Evolutionary conservation across 2,888 invertebrate species (phyloP), one percentile per base, ranked within the genome.

Genomic region (Pelosia muscerda): DNA sequence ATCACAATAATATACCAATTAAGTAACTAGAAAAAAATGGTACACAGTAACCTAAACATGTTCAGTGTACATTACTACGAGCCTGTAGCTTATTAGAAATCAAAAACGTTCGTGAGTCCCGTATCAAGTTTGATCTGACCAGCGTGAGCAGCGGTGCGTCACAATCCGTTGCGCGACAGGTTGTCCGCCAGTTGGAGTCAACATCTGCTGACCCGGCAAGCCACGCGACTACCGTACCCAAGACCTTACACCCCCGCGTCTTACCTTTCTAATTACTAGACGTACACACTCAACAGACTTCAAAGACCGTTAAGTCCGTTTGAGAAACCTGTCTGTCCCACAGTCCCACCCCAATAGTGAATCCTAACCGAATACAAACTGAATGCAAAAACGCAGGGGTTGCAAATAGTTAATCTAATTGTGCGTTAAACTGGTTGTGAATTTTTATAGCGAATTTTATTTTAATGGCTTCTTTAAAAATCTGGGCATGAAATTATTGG

Each of bases 81-180:
- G 64, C 67, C 63, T 75, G 69, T 57, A 64, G 82, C 84, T 87
- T 86, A 89, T 91, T 91, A 90, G 85, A 88, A 91, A 90, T 90
- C 90, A 86, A 88, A 90, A 87, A 88, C 76, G 84, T 76, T 88
- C 81, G 89, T 86, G 87, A 82, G 88, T 84, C 79, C 79, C 84
- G 73, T 93, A 93, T 92, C 93, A 86, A 86, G 79, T 79, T 79
- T 83, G 91, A 93, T 93, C 94, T 92, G 83, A 78, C 77, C 81
- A 84, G 81, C 78, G 78, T 82, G 89, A 86, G 88, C 92, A 92
- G 86, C 92, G 90, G 88, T 92, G 87, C 94, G 94, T 78, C 89
- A 88, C 92, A 89, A 81, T 88, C 93, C 93, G 94, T 94, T 95
- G 93, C 78, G 88, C 93, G 91, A 95, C 95, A 95, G 95, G 94